Conservation (phyloP, 1,140 invertebrate species). For the Epicauta chinensis region DNA sequence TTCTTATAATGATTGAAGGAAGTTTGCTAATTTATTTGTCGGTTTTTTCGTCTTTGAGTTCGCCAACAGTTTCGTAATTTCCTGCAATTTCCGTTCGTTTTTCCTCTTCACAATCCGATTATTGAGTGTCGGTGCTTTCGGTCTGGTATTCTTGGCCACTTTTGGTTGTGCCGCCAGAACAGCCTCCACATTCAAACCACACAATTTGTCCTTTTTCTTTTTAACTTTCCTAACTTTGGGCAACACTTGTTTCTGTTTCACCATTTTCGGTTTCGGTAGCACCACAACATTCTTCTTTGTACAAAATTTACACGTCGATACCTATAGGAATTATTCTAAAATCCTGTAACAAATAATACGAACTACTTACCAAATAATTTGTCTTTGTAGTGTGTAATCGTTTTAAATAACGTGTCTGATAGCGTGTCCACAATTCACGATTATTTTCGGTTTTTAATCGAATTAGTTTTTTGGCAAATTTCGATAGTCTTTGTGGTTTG, state of each 20-base stretch:
- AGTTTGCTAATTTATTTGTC: slow-evolving; percentile 4
- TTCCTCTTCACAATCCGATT: background rate
- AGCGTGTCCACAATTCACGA: too few relatives aligned
- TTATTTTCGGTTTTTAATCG: background rate
- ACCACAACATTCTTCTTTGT: slow-evolving; percentile 11
- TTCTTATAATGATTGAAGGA: slow-evolving; percentile 9
- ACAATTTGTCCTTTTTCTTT: slow-evolving; percentile 26
- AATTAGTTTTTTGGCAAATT: slow-evolving; percentile 1
- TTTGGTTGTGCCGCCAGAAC: slow-evolving; percentile 6
- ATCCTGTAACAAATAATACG: background rate
- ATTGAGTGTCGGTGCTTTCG: slow-evolving; percentile 2
- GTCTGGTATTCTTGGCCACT: background rate
- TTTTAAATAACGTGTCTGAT: background rate
- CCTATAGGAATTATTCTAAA: slow-evolving; percentile 17
- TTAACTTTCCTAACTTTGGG: slow-evolving; percentile 18
- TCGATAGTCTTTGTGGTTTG: background rate
- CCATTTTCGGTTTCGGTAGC: background rate
- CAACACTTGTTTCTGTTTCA: slow-evolving; percentile 18
- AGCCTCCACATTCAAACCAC: slow-evolving; percentile 18
- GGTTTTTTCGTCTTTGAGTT: background rate
- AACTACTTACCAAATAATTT: slow-evolving; percentile 9
- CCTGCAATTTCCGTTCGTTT: slow-evolving; percentile 1
- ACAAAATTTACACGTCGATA: slow-evolving; percentile 24
- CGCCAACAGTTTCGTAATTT: slow-evolving; percentile 11
- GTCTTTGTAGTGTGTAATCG: background rate